Percentiles rank a stretch among this genome's conserved stretches.
phyloP scores from a whole-genome alignment of 2,113 vertebrate species.

The Halcyon senegalensis region DNA sequence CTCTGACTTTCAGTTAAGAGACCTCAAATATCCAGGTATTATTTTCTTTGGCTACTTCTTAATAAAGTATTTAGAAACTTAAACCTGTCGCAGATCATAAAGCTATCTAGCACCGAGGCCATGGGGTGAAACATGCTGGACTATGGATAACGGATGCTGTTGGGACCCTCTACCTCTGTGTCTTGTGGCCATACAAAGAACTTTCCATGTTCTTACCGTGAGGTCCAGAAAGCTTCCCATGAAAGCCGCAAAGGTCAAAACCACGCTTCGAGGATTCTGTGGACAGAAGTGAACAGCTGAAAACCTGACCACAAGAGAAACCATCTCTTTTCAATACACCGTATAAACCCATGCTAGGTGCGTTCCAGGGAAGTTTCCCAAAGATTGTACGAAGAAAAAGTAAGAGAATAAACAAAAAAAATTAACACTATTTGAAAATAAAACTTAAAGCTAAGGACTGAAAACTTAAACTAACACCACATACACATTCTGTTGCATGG shows the following conservation, averaged over 20 bases:
- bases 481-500: background rate
- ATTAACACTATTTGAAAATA: background rate
- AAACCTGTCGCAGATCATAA: background rate
- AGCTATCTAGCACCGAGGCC: background rate
- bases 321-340: background rate
- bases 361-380: background rate
- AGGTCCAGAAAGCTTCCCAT: background rate
- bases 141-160: background rate
- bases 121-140: background rate
- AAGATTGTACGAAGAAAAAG: background rate
- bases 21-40: background rate
- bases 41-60: background rate
- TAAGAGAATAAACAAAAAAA: background rate
- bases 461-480: background rate
- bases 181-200: fast-evolving
- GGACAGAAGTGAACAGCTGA: background rate
- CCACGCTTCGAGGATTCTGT: background rate
- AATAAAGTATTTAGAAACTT: background rate
- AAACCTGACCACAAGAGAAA: background rate
- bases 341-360: background rate
- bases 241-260: background rate
- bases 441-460: background rate
- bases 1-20: background rate
- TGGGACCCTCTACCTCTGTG: background rate
- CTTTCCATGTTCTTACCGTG: background rate